These are phyloP conservation scores for Merops nubicus DNA, from an alignment of 2,113 vertebrate species.

Conservation along the genomic window DNA sequence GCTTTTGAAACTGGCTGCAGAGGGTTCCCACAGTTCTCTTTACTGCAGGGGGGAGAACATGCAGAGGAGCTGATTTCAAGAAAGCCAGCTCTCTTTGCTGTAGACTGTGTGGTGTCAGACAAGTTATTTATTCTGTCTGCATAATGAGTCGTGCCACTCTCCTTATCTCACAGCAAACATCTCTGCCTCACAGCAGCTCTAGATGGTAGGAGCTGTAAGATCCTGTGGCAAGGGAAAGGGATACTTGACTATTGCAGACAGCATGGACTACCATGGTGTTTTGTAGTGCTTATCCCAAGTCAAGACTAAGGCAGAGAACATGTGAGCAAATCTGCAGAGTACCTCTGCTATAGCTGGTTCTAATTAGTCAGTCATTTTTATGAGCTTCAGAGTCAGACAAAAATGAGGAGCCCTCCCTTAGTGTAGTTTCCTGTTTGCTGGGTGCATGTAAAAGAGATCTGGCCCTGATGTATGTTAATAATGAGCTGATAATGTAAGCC, in stretches of 20 bases:
- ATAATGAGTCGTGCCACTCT: fast-evolving
- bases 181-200: background rate
- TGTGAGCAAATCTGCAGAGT: background rate
- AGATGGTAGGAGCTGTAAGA: background rate
- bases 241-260: background rate
- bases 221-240: background rate
- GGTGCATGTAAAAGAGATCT: conserved; percentile 58
- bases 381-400: conserved; percentile 64
- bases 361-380: conserved; percentile 71
- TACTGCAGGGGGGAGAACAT: background rate
- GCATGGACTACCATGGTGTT: background rate
- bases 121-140: background rate
- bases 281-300: background rate
- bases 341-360: conserved; percentile 33
- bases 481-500: conserved; percentile 74
- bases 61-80: background rate
- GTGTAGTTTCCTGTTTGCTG: conserved; percentile 70
- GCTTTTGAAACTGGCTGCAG: background rate
- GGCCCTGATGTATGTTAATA: conserved; percentile 70
- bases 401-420: conserved; percentile 62
- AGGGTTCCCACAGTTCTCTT: background rate
- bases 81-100: background rate
- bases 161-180: too few species aligned
- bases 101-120: fast-evolving
- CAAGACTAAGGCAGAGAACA: background rate